Percentiles rank a stretch among this genome's conserved stretches.
phyloP scores from a whole-genome alignment of 2,888 invertebrate genomes.

The Cephus spinipes region DNA sequence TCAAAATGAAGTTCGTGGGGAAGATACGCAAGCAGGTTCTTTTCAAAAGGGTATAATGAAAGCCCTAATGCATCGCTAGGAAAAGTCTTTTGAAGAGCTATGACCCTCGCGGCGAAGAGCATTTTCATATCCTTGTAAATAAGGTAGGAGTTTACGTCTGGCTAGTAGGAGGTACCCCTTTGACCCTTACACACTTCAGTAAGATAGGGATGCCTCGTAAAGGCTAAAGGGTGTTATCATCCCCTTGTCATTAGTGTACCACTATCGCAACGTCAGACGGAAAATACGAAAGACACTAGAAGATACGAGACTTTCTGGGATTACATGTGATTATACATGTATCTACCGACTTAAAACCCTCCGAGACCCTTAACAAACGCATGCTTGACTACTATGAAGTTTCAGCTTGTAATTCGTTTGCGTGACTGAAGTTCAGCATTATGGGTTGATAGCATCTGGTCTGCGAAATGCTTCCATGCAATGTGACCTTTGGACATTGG shows the following conservation, averaged over 20 bases:
- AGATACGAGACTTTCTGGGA: neutral
- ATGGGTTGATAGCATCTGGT: neutral
- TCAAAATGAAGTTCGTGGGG: neutral
- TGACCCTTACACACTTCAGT: neutral
- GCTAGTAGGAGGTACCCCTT: neutral
- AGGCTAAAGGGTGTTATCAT: neutral
- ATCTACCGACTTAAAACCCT: neutral
- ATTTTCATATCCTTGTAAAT: constrained; percentile 13
- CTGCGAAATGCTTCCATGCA: neutral
- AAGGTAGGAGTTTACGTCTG: constrained; percentile 4
- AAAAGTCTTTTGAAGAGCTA: neutral
- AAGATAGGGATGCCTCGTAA: neutral
- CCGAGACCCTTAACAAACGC: neutral
- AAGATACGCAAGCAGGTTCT: neutral
- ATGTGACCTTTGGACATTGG: neutral
- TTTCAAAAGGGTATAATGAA: neutral
- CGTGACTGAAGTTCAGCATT: neutral
- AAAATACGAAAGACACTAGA: neutral
- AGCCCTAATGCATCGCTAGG: neutral
- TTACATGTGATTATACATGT: neutral
- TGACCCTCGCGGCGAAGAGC: neutral
- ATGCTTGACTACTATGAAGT: neutral
- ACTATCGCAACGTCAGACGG: neutral
- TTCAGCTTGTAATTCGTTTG: neutral
- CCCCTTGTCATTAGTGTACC: neutral